Evolutionary conservation across 2,113 vertebrate genomes (phyloP).

Genomic region (Aspiorhynchus laticeps): DNA sequence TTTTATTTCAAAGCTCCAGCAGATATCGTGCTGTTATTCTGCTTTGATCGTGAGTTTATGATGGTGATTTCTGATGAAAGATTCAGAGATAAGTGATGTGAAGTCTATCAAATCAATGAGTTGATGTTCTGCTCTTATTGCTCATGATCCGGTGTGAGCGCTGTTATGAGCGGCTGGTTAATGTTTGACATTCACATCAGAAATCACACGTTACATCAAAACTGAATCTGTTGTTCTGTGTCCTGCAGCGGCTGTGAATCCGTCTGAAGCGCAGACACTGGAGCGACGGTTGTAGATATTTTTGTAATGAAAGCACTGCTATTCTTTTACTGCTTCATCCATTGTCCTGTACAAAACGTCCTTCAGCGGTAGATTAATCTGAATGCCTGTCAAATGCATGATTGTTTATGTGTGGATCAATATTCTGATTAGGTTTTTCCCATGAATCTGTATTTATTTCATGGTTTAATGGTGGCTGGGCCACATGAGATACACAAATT

Average conservation of each 20-base stretch:
- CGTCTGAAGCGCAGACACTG: neutral
- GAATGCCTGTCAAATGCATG: constrained; percentile 47
- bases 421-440: neutral
- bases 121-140: too few relatives aligned
- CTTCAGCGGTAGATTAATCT: constrained; percentile 61
- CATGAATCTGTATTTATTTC: constrained; percentile 75
- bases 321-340: constrained; percentile 66
- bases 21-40: too few relatives aligned
- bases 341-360: constrained; percentile 74
- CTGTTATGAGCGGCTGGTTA: too few relatives aligned
- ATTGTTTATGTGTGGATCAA: constrained; percentile 67
- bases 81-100: too few relatives aligned
- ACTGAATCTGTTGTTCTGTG: neutral
- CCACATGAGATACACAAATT: constrained; percentile 58
- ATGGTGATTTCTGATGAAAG: too few relatives aligned
- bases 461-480: constrained; percentile 77
- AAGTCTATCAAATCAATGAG: too few relatives aligned
- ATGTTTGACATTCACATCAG: too few relatives aligned
- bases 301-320: constrained; percentile 67
- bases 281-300: too few relatives aligned
- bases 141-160: too few relatives aligned
- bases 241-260: neutral
- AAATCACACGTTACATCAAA: too few relatives aligned
- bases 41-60: too few relatives aligned
- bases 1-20: too few relatives aligned